Base-by-base conservation (phyloP, 1,140 invertebrate genomes). In the Cherax quadricarinatus region DNA sequence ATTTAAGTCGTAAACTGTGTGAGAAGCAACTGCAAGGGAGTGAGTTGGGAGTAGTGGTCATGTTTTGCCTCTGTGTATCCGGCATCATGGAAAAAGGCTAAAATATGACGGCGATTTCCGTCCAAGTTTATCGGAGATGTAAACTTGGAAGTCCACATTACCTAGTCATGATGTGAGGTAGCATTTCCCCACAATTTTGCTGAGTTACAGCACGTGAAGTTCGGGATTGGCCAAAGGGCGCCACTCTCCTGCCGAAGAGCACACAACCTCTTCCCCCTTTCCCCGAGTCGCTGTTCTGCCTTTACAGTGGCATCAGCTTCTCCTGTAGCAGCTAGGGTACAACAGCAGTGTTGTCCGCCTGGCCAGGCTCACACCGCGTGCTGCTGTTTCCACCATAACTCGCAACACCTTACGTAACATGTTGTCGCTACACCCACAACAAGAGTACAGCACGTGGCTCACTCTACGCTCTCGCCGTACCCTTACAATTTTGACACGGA, bases 81-180 rank as follows among this genome's bases (percentile, higher is more conserved):
- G 86, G 86, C 66, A 80, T 81, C 86, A 81, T 60, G 75, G 86
- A 79, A 73, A 57, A 80, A 75, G 48, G 53, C 86, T 88, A 88
- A 88, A 88, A 88, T 80, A 88, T 88, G 86, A 88, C 78, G 66
- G 86, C 86, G 78, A 81, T 88, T 88, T 88, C 86, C 86, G 86
- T 88, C 75, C 86, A 88, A 41, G 53, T 88, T 88, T 88, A 88
- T 88, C 57, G 75, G 24, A 70, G 86, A 88, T 57, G 86, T 88
- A 70, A 75, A 75, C 70, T 75, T 75, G 70, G 70, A 24, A 30
- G 24, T 66, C 70, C 70, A 75, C 70, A 75, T 75, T 75, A 24
- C 70, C 70, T 75, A 30, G 70, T 30, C 70, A 75, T 30, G 70
- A 12, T n/a, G 70, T 30, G 16, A 75, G 70, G 6, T 21, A 75